phyloP scores from a whole-genome alignment of 2,888 invertebrate genomes.

The Zonitis immaculata region DNA sequence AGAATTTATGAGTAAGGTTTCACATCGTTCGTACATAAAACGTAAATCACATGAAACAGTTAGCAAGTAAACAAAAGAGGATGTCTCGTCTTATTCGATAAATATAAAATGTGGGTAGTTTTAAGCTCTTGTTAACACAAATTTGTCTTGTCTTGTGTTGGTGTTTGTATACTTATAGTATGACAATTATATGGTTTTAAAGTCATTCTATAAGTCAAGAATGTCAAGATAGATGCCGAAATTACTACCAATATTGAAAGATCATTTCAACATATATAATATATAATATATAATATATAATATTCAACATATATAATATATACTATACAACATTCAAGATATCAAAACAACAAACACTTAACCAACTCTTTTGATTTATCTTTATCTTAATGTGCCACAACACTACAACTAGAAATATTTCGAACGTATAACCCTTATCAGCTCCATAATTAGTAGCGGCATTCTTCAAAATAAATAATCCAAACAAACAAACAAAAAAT shows the following conservation, averaged over 20 bases:
- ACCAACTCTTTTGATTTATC: too few relatives aligned
- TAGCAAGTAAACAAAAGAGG: slow-evolving; percentile 19
- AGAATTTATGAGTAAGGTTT: slow-evolving; percentile 4
- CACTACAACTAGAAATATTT: slow-evolving; percentile 6
- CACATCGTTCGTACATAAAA: background rate
- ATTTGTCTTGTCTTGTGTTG: slow-evolving; percentile 18
- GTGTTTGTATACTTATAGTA: slow-evolving; percentile 12
- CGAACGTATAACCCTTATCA: too few relatives aligned
- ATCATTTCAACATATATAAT: too few relatives aligned
- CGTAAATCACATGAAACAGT: slow-evolving; percentile 20
- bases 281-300: too few relatives aligned
- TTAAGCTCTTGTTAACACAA: slow-evolving; percentile 19
- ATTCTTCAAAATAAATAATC: slow-evolving; percentile 5
- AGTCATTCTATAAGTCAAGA: slow-evolving; percentile 5
- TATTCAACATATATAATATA: too few relatives aligned
- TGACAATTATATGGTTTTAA: slow-evolving; percentile 11
- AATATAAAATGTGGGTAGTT: slow-evolving; percentile 19
- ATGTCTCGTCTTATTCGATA: slow-evolving; percentile 13
- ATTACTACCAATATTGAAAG: slow-evolving; percentile 17
- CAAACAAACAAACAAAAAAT: too few relatives aligned
- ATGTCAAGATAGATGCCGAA: slow-evolving; percentile 5
- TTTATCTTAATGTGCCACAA: slow-evolving; percentile 13
- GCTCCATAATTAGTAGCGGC: slow-evolving; percentile 16
- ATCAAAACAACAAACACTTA: too few relatives aligned
- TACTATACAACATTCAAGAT: too few relatives aligned